These are phyloP conservation scores for Rhinella marina DNA, from an alignment of 2,797 vertebrate species.

Conservation along the genomic window DNA sequence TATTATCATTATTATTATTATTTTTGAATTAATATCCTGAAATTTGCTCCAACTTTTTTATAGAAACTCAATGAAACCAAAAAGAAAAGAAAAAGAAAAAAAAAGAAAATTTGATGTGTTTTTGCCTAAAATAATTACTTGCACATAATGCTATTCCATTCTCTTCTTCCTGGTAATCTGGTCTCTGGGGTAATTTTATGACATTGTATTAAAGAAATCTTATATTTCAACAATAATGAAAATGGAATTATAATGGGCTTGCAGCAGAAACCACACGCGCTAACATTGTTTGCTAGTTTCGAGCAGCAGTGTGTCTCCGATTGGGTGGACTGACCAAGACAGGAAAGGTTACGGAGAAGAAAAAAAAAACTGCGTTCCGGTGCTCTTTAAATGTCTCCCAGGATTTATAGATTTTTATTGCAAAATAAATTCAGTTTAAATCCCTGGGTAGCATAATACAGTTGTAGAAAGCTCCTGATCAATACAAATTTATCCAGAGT, in stretches of 20 bases:
- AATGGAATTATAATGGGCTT: neutral
- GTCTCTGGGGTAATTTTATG: constrained; percentile 7
- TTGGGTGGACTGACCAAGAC: neutral
- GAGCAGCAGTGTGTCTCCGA: neutral
- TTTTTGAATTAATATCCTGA: neutral
- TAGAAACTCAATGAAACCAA: neutral
- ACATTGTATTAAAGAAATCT: constrained; percentile 15
- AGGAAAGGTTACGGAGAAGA: constrained; percentile 40
- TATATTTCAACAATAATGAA: constrained; percentile 15
- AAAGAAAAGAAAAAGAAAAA: neutral
- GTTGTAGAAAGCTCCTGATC: constrained; percentile 55
- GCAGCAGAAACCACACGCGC: neutral
- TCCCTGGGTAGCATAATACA: constrained; percentile 52
- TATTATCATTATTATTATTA: neutral
- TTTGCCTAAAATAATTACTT: neutral
- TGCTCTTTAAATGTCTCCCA: constrained; percentile 33
- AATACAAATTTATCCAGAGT: constrained; percentile 64
- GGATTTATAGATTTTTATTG: constrained; percentile 55
- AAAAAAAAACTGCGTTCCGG: neutral
- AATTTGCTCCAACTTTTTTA: neutral
- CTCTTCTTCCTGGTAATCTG: neutral
- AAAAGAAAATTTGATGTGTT: neutral
- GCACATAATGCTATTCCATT: neutral
- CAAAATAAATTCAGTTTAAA: constrained; percentile 50
- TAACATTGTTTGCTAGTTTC: neutral